Evolutionary conservation across 1,140 invertebrate species (phyloP).

Genomic region (Lamellibrachia luymesi): DNA sequence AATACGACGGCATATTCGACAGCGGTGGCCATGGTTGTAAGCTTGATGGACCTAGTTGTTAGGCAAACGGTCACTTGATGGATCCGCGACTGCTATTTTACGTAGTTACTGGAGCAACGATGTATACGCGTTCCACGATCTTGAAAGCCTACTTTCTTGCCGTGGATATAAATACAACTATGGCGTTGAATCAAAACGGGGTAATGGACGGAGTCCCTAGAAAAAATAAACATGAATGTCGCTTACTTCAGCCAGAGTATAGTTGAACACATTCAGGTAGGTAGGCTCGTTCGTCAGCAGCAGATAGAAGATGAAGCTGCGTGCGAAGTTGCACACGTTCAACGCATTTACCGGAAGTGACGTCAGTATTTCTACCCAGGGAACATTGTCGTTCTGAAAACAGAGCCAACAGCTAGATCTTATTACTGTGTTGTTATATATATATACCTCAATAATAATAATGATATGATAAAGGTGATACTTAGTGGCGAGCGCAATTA

Average conservation of each 20-base stretch:
- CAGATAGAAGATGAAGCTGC: constrained; percentile 48
- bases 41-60: too few relatives aligned
- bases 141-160: background rate
- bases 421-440: background rate
- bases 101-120: too few relatives aligned
- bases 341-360: constrained; percentile 46
- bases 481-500: too few relatives aligned
- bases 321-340: constrained; percentile 46
- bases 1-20: too few relatives aligned
- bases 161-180: background rate
- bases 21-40: too few relatives aligned
- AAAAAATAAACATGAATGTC: background rate
- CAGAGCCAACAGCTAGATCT: background rate
- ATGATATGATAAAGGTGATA: too few relatives aligned
- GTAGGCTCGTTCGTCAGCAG: constrained; percentile 52
- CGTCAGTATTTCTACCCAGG: constrained; percentile 45
- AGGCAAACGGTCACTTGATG: too few relatives aligned
- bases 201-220: background rate
- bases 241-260: constrained; percentile 45
- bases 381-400: constrained; percentile 40
- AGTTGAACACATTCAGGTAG: constrained; percentile 48
- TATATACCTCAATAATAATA: too few relatives aligned
- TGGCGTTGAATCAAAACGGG: background rate
- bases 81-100: too few relatives aligned
- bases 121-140: too few relatives aligned